phyloP scores from a whole-genome alignment of 2,888 invertebrate genomes.

The Uropetala carovei region DNA sequence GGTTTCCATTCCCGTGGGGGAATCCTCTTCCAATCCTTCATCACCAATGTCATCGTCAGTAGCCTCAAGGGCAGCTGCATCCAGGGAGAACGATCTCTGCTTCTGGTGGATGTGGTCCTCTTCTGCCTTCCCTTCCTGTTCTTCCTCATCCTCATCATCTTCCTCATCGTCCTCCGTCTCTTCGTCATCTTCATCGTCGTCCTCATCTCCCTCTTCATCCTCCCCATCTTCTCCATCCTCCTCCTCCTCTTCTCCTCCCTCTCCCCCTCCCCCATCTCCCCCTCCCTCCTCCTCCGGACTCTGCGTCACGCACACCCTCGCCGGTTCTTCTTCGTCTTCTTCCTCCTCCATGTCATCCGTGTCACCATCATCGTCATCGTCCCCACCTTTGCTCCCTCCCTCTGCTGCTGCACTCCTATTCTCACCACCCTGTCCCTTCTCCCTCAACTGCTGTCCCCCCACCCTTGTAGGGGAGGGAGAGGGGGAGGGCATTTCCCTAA shows the following conservation, averaged over 20 bases:
- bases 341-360: conserved; percentile 5
- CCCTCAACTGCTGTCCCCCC: background rate
- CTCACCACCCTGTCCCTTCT: no score
- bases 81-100: conserved; percentile 17
- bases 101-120: conserved; percentile 57
- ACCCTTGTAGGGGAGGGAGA: conserved; percentile 71
- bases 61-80: conserved; percentile 71
- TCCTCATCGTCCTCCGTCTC: conserved; percentile 74
- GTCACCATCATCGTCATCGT: background rate
- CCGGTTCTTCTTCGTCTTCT: conserved; percentile 33
- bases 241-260: conserved; percentile 42
- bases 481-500: conserved; percentile 73
- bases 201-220: conserved; percentile 71
- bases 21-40: conserved; percentile 71
- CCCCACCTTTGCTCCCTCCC: background rate
- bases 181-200: conserved; percentile 73
- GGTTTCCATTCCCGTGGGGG: conserved; percentile 76
- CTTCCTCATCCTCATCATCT: conserved; percentile 75
- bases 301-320: conserved; percentile 40
- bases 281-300: conserved; percentile 36
- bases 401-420: background rate
- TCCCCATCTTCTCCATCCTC: conserved; percentile 65
- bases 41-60: conserved; percentile 72
- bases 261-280: conserved; percentile 40
- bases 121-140: conserved; percentile 74